Percentiles rank a stretch among this genome's conserved stretches.
Evolutionary conservation across 2,888 invertebrate genomes (phyloP).

Genomic region (Biston stratarius): DNA sequence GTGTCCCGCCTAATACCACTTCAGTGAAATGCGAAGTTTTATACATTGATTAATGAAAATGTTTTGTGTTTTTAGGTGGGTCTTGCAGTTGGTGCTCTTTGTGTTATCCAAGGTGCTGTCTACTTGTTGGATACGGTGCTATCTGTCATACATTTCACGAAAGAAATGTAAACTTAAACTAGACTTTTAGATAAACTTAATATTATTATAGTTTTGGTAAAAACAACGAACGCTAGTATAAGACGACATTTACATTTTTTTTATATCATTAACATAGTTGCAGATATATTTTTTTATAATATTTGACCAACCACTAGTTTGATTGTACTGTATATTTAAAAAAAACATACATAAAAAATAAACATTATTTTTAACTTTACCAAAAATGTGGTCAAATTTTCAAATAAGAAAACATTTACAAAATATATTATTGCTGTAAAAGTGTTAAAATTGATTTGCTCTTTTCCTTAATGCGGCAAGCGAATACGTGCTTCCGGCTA

Average conservation of each 20-base stretch:
- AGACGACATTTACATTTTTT: conserved; percentile 1
- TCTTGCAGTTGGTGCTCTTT: conserved; percentile 92
- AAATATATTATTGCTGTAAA: no score
- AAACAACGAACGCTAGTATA: conserved; percentile 24
- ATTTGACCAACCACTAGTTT: no score
- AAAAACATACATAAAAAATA: no score
- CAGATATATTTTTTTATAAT: background rate
- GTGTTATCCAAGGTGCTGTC: conserved; percentile 92
- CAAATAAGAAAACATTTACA: no score
- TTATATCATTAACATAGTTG: background rate
- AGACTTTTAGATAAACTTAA: conserved; percentile 34
- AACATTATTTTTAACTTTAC: no score
- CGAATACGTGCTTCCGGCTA: no score
- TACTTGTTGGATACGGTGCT: conserved; percentile 93
- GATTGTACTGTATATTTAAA: background rate
- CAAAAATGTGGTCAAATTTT: no score
- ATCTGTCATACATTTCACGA: conserved; percentile 90
- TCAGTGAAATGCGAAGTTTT: no score
- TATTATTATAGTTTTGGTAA: conserved; percentile 42
- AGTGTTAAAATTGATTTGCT: no score
- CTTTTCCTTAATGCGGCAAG: no score
- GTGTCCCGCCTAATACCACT: no score
- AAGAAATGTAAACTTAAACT: conserved; percentile 83
- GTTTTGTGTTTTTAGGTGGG: conserved; percentile 86
- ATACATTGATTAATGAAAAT: background rate